These are phyloP conservation scores for Pseudotriccus pelzelni DNA, from an alignment of 2,797 vertebrate species.

Conservation along the genomic window DNA sequence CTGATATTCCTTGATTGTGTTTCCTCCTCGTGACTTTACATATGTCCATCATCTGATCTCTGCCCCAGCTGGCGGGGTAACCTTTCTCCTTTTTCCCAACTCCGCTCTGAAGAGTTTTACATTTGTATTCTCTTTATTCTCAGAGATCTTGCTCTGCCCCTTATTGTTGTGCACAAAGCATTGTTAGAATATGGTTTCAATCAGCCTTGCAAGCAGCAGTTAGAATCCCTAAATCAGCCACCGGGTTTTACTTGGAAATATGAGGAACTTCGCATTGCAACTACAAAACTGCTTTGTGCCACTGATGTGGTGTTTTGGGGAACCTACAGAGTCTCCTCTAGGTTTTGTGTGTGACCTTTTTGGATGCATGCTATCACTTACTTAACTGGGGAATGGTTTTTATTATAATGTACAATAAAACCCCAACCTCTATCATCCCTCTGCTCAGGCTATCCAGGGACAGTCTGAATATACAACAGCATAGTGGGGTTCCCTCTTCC, in stretches of 20 bases:
- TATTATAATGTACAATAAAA: neutral
- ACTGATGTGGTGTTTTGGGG: neutral
- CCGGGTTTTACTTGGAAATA: neutral
- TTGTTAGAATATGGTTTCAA: neutral
- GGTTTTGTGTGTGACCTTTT: neutral
- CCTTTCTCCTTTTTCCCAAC: neutral
- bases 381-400: neutral
- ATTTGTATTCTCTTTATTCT: neutral
- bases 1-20: neutral
- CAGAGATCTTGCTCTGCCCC: neutral
- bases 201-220: neutral
- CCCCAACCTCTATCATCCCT: no score
- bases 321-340: neutral
- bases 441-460: neutral
- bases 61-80: neutral
- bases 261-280: neutral
- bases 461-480: neutral
- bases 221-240: neutral
- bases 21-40: rapidly evolving
- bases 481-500: neutral
- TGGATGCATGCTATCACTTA: neutral
- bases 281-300: neutral
- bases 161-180: neutral
- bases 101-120: neutral
- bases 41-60: neutral